These are phyloP conservation scores for Pomatorhinus ruficollis DNA, from an alignment of 2,113 vertebrate species.

Conservation along the genomic window DNA sequence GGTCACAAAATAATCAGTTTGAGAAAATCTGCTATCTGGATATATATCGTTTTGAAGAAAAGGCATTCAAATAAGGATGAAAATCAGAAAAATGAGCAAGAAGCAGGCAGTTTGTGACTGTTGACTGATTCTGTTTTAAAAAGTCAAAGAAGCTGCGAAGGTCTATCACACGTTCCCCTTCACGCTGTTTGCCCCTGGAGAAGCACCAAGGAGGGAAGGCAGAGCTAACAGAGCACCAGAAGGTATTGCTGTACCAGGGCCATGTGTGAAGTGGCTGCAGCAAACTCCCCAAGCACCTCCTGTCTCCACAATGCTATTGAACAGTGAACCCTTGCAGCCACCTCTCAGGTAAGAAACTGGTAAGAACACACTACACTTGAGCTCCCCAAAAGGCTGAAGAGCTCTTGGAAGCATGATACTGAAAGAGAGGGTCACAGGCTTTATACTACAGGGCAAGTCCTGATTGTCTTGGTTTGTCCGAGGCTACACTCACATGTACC, in stretches of 20 bases:
- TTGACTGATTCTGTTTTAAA: background rate
- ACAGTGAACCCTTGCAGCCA: background rate
- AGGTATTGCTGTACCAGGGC: background rate
- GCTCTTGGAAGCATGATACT: background rate
- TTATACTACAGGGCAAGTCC: background rate
- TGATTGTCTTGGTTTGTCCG: background rate
- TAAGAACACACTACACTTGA: background rate
- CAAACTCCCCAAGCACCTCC: background rate
- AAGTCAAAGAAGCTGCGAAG: accelerated
- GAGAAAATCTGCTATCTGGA: background rate
- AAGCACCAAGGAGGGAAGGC: background rate
- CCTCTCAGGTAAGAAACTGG: background rate
- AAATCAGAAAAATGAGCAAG: background rate
- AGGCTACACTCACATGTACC: accelerated
- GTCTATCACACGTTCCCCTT: background rate
- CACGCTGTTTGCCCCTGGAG: background rate
- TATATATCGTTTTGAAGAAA: background rate
- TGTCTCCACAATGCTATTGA: background rate
- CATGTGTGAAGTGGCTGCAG: accelerated
- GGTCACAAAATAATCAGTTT: background rate
- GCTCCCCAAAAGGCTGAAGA: background rate
- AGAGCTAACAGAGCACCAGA: background rate
- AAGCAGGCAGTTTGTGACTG: background rate
- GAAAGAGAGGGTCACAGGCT: background rate
- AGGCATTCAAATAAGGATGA: background rate